phyloP scores from a whole-genome alignment of 2,797 vertebrate genomes.

The Poecilia gillii region DNA sequence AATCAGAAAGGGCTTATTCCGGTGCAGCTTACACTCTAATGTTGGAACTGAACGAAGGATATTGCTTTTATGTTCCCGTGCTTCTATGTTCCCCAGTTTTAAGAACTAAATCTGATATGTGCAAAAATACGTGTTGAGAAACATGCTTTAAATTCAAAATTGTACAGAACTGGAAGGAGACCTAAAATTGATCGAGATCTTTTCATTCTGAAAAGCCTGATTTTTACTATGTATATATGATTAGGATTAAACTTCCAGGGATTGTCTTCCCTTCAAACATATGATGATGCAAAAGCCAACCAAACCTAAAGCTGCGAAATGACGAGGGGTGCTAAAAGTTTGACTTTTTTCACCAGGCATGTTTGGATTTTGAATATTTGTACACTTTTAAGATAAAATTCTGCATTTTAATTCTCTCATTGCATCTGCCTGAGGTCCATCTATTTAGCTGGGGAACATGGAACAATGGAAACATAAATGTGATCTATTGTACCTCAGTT shows the following conservation, averaged over 20 bases:
- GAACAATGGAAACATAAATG: neutral
- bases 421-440: neutral
- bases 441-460: neutral
- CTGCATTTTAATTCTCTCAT: neutral
- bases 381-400: neutral
- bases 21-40: conserved; percentile 75
- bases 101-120: neutral
- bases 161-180: neutral
- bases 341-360: neutral
- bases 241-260: neutral
- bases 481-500: neutral
- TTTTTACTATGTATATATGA: neutral
- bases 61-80: neutral
- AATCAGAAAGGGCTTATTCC: conserved; percentile 80
- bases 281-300: neutral
- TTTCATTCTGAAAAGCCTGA: neutral
- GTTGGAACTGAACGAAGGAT: conserved; percentile 61
- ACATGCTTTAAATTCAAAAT: neutral
- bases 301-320: neutral
- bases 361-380: neutral
- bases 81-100: conserved; percentile 2
- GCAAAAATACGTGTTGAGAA: neutral
- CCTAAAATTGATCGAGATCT: neutral
- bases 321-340: neutral
- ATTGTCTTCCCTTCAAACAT: neutral